phyloP scores from a whole-genome alignment of 2,113 vertebrate genomes.

The Tetraodon nigroviridis region DNA sequence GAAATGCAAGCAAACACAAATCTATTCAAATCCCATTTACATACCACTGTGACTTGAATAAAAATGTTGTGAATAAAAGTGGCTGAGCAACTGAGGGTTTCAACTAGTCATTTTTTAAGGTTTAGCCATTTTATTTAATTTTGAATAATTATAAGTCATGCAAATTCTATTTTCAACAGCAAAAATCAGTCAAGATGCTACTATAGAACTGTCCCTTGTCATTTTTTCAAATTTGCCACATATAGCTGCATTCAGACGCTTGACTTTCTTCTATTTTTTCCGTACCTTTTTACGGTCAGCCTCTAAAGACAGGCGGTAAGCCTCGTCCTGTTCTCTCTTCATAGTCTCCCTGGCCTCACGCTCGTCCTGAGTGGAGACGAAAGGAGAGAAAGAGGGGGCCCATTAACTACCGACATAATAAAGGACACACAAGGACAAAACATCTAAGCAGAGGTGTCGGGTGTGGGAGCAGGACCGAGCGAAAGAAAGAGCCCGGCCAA shows the following conservation, averaged over 20 bases:
- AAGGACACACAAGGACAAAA: slow-evolving; percentile 46
- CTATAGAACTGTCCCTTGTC: too few species aligned
- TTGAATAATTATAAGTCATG: too few species aligned
- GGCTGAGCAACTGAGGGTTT: neutral
- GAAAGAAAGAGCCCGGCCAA: slow-evolving; percentile 21
- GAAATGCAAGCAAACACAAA: neutral
- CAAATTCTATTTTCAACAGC: too few species aligned
- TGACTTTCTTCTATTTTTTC: slow-evolving; percentile 4
- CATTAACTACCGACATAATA: slow-evolving; percentile 45
- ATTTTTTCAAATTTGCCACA: too few species aligned
- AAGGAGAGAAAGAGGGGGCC: slow-evolving; percentile 19
- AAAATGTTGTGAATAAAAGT: too few species aligned
- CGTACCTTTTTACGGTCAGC: slow-evolving; percentile 96
- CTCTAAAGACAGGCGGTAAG: slow-evolving; percentile 93
- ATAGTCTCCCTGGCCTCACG: slow-evolving; percentile 96
- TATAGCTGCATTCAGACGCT: too few species aligned
- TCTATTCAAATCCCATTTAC: too few species aligned
- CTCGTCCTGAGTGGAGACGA: slow-evolving; percentile 80
- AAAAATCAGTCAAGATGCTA: too few species aligned
- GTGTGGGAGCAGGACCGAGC: slow-evolving; percentile 38
- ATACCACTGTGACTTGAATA: too few species aligned
- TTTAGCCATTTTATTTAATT: neutral
- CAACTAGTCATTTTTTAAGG: neutral
- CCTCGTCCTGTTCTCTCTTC: slow-evolving; percentile 97
- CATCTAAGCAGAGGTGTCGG: slow-evolving; percentile 38